Conservation (phyloP, 2,797 vertebrate species). For the Erethizon dorsatum region DNA sequence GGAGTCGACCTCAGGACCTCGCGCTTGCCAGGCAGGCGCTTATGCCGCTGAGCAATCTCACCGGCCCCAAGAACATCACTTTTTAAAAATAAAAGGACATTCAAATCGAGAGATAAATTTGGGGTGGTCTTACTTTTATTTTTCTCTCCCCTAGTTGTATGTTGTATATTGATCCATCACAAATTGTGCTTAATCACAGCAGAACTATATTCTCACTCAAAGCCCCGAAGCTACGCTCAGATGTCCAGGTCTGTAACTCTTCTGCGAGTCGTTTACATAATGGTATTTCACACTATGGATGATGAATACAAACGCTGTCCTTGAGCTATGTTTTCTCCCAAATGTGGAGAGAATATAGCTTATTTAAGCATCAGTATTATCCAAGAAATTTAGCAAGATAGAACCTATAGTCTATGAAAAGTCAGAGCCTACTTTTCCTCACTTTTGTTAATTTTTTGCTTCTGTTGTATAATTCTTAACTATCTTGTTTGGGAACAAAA, state of each 20-base stretch:
- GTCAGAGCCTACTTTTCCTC: neutral
- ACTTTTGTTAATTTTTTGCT: slow-evolving; percentile 33
- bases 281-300: slow-evolving; percentile 20
- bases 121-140: neutral
- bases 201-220: neutral
- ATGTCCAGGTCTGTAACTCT: neutral
- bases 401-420: slow-evolving; percentile 6
- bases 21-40: too few species aligned
- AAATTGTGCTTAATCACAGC: neutral
- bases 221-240: neutral
- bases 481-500: neutral
- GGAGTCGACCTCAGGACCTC: too few species aligned
- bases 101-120: slow-evolving; percentile 36
- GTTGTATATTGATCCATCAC: neutral
- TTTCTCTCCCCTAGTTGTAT: neutral
- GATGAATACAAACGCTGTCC: neutral
- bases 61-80: neutral
- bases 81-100: slow-evolving; percentile 64
- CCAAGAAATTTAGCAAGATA: slow-evolving; percentile 46
- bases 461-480: slow-evolving; percentile 19
- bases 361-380: slow-evolving; percentile 8
- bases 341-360: neutral
- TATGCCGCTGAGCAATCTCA: too few species aligned
- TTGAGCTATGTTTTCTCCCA: slow-evolving; percentile 2
- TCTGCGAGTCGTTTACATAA: neutral